These are phyloP conservation scores for Nothocercus nigrocapillus DNA, from an alignment of 2,113 vertebrate genomes.

Conservation along the genomic window DNA sequence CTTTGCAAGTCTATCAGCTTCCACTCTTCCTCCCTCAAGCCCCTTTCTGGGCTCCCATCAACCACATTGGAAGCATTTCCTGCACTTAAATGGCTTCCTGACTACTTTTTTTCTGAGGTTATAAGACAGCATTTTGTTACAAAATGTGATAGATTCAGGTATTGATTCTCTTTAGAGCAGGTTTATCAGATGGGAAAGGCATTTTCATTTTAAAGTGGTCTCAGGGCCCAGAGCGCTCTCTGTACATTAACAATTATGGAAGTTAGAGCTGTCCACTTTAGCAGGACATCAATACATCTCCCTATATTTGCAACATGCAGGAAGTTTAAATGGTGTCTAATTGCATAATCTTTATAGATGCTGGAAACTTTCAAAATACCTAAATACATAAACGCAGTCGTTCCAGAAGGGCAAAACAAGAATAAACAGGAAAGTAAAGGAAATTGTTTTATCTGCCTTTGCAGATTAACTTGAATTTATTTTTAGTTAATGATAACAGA, in stretches of 20 bases:
- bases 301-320: not conserved
- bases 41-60: not conserved
- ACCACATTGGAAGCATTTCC: not conserved
- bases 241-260: constrained; percentile 5
- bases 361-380: not conserved
- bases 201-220: constrained; percentile 19
- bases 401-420: not conserved
- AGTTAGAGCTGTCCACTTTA: not conserved
- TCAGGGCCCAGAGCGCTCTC: not conserved
- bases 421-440: not conserved
- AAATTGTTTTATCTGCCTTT: constrained; percentile 33
- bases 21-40: not conserved
- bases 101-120: not conserved
- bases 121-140: not conserved
- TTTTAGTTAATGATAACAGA: constrained; percentile 62
- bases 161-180: constrained; percentile 42
- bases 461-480: constrained; percentile 36
- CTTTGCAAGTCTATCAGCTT: not conserved
- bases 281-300: not conserved
- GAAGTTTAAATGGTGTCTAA: constrained; percentile 16
- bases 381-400: not conserved
- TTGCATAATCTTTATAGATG: not conserved
- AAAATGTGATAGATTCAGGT: not conserved
- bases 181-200: constrained; percentile 14
- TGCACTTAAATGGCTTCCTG: not conserved